Conservation (phyloP, 2,888 invertebrate genomes). For the Epinotia brunnichana region DNA sequence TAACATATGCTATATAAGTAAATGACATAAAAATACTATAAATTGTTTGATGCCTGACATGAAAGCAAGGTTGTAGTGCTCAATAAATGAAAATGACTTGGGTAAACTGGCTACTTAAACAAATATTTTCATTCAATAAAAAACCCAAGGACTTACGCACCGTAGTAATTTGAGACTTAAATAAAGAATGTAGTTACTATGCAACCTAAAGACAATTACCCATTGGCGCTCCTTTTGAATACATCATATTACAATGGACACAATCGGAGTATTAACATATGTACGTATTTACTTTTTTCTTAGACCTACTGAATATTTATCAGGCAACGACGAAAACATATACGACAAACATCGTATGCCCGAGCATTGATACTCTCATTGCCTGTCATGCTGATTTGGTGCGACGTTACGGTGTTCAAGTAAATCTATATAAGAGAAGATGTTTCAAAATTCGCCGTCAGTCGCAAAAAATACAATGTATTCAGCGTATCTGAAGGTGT, state of each 20-base stretch:
- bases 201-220: not conserved
- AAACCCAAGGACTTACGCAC: not conserved
- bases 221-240: not conserved
- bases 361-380: slow-evolving; percentile 28
- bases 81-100: not conserved
- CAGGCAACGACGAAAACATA: slow-evolving; percentile 30
- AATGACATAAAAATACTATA: not conserved
- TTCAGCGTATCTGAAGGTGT: slow-evolving; percentile 50
- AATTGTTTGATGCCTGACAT: not conserved
- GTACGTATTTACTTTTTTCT: slow-evolving; percentile 6
- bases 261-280: not conserved
- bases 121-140: not conserved
- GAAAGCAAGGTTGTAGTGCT: not conserved
- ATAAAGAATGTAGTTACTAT: not conserved
- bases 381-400: slow-evolving; percentile 46
- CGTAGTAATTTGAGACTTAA: not conserved
- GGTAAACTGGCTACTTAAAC: not conserved
- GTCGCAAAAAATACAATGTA: slow-evolving; percentile 47
- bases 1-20: not conserved
- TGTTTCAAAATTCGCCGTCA: slow-evolving; percentile 32
- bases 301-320: slow-evolving; percentile 35
- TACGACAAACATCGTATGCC: slow-evolving; percentile 19
- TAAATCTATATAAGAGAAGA: slow-evolving; percentile 50
- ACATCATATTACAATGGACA: not conserved
- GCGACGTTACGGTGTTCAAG: slow-evolving; percentile 39